A percentile compares a stretch with the other conserved stretches of the same genome.
These are phyloP conservation scores for Climacteris rufus DNA, from an alignment of 2,113 vertebrate species.

Conservation along the genomic window DNA sequence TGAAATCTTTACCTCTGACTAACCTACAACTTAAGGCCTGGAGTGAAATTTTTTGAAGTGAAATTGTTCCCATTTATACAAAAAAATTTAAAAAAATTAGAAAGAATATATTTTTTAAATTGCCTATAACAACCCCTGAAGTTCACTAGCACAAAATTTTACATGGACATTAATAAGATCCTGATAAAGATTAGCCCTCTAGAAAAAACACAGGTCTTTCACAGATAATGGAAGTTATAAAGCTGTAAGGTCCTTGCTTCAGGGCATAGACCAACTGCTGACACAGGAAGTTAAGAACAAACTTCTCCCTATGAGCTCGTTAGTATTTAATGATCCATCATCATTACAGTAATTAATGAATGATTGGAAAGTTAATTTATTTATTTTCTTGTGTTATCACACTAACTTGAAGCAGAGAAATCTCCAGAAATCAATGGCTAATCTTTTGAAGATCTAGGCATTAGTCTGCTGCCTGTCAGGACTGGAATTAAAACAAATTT, in stretches of 20 bases:
- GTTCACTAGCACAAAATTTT: neutral
- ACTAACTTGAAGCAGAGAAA: neutral
- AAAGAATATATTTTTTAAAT: neutral
- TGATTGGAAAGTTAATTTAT: neutral
- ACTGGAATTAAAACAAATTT: neutral
- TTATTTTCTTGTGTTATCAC: neutral
- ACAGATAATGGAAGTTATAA: neutral
- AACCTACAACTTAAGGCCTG: rapidly evolving
- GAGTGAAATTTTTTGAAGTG: neutral
- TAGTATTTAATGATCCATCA: neutral
- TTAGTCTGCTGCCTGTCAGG: neutral
- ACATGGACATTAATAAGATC: neutral
- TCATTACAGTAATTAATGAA: neutral
- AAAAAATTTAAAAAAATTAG: neutral
- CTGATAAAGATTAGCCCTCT: neutral
- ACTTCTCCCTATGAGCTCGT: neutral
- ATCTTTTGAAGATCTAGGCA: neutral
- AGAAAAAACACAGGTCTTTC: neutral
- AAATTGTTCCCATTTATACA: neutral
- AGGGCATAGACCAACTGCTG: neutral
- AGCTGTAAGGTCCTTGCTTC: neutral
- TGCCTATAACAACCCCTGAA: neutral
- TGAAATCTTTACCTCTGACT: neutral
- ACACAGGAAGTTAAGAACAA: neutral
- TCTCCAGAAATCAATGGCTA: neutral